These are phyloP conservation scores for Clupea harengus DNA, from an alignment of 2,113 vertebrate species.

Conservation along the genomic window DNA sequence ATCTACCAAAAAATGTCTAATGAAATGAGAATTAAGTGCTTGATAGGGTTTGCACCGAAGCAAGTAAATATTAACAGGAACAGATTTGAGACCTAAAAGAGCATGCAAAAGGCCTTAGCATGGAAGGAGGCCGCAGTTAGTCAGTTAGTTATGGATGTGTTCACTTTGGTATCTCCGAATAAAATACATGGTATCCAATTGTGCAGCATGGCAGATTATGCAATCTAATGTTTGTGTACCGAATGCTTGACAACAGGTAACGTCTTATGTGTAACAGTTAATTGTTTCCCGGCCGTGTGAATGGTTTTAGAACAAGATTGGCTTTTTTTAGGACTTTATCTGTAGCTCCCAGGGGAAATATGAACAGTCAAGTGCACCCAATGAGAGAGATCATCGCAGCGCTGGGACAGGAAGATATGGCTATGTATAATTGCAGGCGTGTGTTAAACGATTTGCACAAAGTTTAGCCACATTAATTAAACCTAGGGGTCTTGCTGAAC, in stretches of 20 bases:
- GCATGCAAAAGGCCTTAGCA: no score
- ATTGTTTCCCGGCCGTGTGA: neutral
- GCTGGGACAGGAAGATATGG: constrained; percentile 28
- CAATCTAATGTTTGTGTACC: neutral
- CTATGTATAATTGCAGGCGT: neutral
- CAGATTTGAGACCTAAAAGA: no score
- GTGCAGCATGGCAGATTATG: neutral
- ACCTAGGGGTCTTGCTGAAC: constrained; percentile 22
- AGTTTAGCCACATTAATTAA: constrained; percentile 40
- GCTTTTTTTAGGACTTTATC: neutral
- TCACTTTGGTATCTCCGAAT: no score
- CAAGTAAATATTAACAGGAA: no score
- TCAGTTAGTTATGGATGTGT: no score
- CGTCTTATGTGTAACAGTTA: neutral
- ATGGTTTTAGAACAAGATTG: neutral
- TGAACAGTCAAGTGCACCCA: neutral
- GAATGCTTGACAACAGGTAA: neutral
- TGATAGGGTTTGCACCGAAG: no score
- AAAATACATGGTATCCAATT: no score
- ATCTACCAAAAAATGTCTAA: no score
- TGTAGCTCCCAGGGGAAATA: neutral
- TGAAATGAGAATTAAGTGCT: no score
- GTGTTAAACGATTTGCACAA: constrained; percentile 19
- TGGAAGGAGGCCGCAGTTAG: no score
- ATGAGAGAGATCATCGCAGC: constrained; percentile 14